phyloP scores from a whole-genome alignment of 2,888 invertebrate genomes.

The Euzophera pinguis region DNA sequence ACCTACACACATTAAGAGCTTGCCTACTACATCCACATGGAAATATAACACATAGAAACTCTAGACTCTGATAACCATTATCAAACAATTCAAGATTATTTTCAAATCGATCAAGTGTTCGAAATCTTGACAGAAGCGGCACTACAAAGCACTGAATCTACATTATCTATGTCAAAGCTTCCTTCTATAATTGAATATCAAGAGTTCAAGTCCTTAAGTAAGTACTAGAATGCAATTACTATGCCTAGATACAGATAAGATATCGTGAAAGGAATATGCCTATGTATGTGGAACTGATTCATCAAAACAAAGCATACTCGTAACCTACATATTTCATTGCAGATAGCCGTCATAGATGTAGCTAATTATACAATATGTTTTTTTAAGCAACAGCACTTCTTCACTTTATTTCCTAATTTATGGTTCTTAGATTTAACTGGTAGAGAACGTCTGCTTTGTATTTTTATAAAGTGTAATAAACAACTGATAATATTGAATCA shows the following conservation, averaged over 20 bases:
- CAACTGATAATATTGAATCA: no score
- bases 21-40: not conserved
- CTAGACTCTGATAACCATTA: slow-evolving; percentile 6
- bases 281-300: no score
- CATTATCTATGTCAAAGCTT: not conserved
- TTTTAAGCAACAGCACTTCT: no score
- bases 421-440: no score
- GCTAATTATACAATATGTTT: no score
- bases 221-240: not conserved
- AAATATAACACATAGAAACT: not conserved
- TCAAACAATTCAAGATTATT: slow-evolving; percentile 10
- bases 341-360: no score
- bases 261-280: not conserved
- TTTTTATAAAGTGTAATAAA: no score
- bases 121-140: slow-evolving; percentile 11
- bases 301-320: no score
- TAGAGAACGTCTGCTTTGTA: no score
- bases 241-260: not conserved
- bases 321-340: no score
- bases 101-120: slow-evolving; percentile 10
- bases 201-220: not conserved
- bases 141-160: not conserved
- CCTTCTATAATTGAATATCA: not conserved
- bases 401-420: no score
- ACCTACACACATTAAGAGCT: no score